phyloP scores from a whole-genome alignment of 2,797 vertebrate genomes.

The Hirundo rustica region DNA sequence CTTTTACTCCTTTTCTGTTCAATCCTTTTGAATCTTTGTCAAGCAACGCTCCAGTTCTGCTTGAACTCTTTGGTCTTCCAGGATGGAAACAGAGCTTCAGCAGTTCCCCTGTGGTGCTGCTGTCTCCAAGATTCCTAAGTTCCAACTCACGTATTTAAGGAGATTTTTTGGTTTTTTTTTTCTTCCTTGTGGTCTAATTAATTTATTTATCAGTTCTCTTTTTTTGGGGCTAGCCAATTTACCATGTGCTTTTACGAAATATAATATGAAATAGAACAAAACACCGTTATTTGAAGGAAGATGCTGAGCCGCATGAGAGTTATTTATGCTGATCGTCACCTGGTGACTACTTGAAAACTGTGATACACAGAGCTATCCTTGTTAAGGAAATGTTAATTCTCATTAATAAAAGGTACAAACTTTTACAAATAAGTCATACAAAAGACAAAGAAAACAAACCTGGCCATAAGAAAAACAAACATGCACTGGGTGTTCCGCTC shows the following conservation, averaged over 20 bases:
- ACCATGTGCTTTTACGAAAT: background rate
- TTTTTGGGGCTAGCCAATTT: background rate
- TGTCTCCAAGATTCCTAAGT: background rate
- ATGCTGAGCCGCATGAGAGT: background rate
- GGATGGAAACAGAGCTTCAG: background rate
- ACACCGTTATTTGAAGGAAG: background rate
- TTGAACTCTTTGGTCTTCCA: background rate
- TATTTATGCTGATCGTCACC: background rate
- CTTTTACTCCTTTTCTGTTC: background rate
- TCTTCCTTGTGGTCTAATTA: background rate
- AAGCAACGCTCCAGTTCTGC: background rate
- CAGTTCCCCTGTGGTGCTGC: background rate
- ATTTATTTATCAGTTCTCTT: background rate
- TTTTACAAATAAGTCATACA: too few species aligned
- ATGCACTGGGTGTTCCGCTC: background rate
- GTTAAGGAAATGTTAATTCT: background rate
- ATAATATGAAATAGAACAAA: background rate
- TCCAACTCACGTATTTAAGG: background rate
- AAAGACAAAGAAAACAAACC: background rate
- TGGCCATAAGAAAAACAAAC: background rate
- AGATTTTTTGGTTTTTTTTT: background rate
- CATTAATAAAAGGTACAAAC: background rate
- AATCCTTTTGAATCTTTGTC: background rate
- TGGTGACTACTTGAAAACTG: background rate
- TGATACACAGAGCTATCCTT: background rate